Base-by-base conservation (phyloP, 2,888 invertebrate species). In the Brenthis ino region DNA sequence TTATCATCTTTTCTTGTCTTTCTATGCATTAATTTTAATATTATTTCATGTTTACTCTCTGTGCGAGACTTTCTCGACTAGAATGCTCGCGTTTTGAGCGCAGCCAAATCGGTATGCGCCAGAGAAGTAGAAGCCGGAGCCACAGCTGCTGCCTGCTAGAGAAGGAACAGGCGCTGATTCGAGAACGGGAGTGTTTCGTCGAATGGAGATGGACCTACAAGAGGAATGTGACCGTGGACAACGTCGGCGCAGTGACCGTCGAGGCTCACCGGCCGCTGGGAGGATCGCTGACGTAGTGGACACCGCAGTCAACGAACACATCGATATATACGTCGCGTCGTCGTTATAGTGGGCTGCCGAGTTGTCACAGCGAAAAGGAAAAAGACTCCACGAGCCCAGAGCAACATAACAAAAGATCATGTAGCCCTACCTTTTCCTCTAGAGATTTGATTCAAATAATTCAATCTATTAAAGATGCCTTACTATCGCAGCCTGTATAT, bases 361-460 rank as follows among this genome's bases (percentile, higher is more conserved):
- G 50, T n/a, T n/a, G n/a, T n/a, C 1, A 14, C 13, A 4, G 50
- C 50, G 50, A 14, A 4, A 13, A 50, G n/a, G 14, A 2, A 0
- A 0, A 5, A 13, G n/a, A 1, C 2, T 14, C 14, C 50, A 50
- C 5, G 13, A 13, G 14, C 13, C 50, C 50, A 6, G 14, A 50
- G 13, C 14, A 8, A 0, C 50, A 13, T 5, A 6, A 13, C 8
- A 50, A 57, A 57, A 57, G 57, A 53, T 68, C 57, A 68, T 51
- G 58, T 58, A 68, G 71, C 33, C 68, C 65, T 13, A 57, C 66
- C 43, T 57, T 66, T 61, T 63, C 65, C 47, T 60, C 58, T 20
- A 60, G 43, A 24, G 67, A 70, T 47, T 16, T 67, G 6, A 8
- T 65, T 24, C 55, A 61, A 13, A 64, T 70, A n/a, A 56, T 70